Conservation (phyloP, 2,113 vertebrate species). For the Campylomormyrus numenius region DNA sequence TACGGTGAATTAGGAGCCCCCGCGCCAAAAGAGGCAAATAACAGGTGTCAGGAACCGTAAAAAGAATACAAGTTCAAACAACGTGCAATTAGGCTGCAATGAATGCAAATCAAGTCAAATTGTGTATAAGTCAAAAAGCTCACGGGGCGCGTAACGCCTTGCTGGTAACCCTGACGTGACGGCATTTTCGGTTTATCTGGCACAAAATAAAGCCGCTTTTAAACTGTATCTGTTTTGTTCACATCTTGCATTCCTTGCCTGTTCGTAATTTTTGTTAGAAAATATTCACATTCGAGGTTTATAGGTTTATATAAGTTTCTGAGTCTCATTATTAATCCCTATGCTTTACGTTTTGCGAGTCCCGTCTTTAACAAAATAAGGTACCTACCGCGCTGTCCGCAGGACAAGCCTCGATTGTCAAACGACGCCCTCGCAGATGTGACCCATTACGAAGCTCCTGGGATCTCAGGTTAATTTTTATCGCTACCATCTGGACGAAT, state of each 20-base stretch:
- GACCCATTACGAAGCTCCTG: background rate
- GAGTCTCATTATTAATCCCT: background rate
- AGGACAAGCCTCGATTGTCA: background rate
- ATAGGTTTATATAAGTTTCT: background rate
- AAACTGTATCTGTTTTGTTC: background rate
- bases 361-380: background rate
- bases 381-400: no score
- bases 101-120: background rate
- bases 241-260: background rate
- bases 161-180: background rate
- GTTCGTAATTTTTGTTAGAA: background rate
- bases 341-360: background rate
- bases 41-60: background rate
- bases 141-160: background rate
- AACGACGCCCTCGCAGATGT: background rate
- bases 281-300: background rate
- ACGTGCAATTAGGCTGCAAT: background rate
- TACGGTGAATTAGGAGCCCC: background rate
- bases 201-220: background rate
- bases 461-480: background rate
- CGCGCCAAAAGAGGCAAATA: background rate
- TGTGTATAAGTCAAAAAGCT: background rate
- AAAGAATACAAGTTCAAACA: background rate
- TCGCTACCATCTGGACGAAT: background rate
- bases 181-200: background rate